Evolutionary conservation across 2,888 invertebrate species (phyloP).

Genomic region (Chouioia cunea): DNA sequence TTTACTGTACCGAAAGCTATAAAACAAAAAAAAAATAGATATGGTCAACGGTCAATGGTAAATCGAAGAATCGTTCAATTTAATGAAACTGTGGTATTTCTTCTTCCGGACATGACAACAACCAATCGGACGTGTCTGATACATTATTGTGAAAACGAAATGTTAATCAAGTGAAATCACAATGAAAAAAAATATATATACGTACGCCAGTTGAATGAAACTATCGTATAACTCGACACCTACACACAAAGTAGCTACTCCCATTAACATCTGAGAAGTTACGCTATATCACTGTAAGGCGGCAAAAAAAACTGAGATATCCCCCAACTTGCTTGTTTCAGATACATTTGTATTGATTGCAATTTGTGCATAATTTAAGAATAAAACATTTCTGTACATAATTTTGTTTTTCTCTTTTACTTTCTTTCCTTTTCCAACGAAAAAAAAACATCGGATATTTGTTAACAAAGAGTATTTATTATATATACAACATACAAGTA

Average conservation of each 20-base stretch:
- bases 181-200: conserved; percentile 56
- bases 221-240: conserved; percentile 60
- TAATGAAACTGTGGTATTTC: conserved; percentile 59
- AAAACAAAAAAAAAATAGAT: conserved; percentile 57
- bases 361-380: conserved; percentile 71
- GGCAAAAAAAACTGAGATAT: conserved; percentile 67
- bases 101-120: conserved; percentile 69
- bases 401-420: conserved; percentile 41
- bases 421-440: neutral
- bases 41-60: conserved; percentile 44
- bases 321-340: conserved; percentile 70
- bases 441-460: conserved; percentile 38
- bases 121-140: conserved; percentile 67
- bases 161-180: conserved; percentile 45
- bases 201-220: conserved; percentile 63
- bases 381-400: conserved; percentile 71
- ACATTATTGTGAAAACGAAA: conserved; percentile 54
- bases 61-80: conserved; percentile 47
- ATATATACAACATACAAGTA: conserved; percentile 42
- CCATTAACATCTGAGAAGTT: conserved; percentile 42
- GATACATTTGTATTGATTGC: conserved; percentile 71
- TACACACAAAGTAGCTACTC: conserved; percentile 65
- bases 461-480: conserved; percentile 53
- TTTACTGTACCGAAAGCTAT: conserved; percentile 68
- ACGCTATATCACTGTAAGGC: conserved; percentile 46